A percentile compares a stretch with the other conserved stretches of the same genome.
Evolutionary conservation across 1,140 invertebrate genomes (phyloP).

Genomic region (Copidosoma floridanum): DNA sequence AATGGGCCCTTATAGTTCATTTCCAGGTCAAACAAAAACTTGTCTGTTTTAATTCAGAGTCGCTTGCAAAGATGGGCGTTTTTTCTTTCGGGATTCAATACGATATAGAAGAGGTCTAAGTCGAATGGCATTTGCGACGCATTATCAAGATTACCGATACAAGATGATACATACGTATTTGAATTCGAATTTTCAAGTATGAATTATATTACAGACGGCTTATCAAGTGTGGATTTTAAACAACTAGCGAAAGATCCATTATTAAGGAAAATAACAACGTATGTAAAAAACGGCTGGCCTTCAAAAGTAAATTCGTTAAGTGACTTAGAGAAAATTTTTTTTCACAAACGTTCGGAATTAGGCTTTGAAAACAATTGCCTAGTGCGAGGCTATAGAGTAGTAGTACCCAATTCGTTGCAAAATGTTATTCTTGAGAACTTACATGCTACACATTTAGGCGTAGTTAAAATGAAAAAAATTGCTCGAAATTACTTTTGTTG

Average conservation of each 20-base stretch:
- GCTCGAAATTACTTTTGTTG: constrained; percentile 34
- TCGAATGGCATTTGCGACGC: constrained; percentile 7
- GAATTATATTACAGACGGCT: not conserved
- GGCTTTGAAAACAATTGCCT: constrained; percentile 8
- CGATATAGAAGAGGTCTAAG: not conserved
- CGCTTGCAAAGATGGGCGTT: not conserved
- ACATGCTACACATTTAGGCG: constrained; percentile 40
- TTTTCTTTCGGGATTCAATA: not conserved
- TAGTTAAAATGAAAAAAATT: constrained; percentile 39
- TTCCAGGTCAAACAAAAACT: constrained; percentile 27
- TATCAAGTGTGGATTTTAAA: not conserved
- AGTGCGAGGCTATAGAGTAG: constrained; percentile 32
- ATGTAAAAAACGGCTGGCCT: not conserved
- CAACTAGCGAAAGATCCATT: constrained; percentile 4
- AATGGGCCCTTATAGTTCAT: constrained; percentile 36
- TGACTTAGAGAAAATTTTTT: not conserved
- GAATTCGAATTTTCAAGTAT: not conserved
- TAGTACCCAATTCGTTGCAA: constrained; percentile 43
- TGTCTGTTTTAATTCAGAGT: not conserved
- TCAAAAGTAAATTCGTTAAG: not conserved
- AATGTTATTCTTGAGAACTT: constrained; percentile 38
- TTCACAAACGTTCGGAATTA: not conserved
- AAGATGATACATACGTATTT: not conserved
- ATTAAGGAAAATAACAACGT: not conserved
- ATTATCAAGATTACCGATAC: constrained; percentile 2